Base-by-base conservation (phyloP, 2,113 vertebrate genomes). In the Eudyptes chrysolophus region DNA sequence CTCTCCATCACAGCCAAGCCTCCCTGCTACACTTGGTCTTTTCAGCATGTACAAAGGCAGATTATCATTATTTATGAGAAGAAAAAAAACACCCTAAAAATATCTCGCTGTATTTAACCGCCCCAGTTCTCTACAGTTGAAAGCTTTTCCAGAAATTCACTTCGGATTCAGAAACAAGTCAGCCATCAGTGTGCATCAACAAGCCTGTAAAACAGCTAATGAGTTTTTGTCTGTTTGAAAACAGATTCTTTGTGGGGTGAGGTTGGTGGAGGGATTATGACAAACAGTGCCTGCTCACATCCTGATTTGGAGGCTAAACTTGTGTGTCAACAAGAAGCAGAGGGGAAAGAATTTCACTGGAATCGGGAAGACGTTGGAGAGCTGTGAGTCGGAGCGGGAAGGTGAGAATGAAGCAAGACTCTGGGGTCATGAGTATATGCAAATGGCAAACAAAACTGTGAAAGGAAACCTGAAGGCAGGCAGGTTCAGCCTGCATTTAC, bases 121-220 rank as follows among this genome's bases (percentile, higher is more conserved):
- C 19, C n/a, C 21, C 58, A 13, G 7, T 27, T 57, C 36, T 16
- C 62, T 40, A 9, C 57, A 14, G 38, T 10, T 83, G 71, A 78
- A 90, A 94, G 40, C 58, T 95, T 88, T 80, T 83, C 88, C 92
- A 94, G 40, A 83, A 93, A 46, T 79, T 85, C 62, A 3, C 38
- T 46, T 6, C n/a, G 71, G 75, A 38, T 66, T 75, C 90, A 51
- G 48, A 62, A 74, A n/a, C 38, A 8, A 72, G 42, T 18, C 57
- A 66, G 26, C 58, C 65, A 76, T 21, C 65, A 4, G 48, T 3
- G 32, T 38, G 61, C 85, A 32, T 29, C 90, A 89, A 21, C 51
- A 11, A 24, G 44, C n/a, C 70, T 2, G 2, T 68, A 42, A 85
- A 85, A 25, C 17, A 18, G 22, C 66, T 11, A 17, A 60, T 9